These are phyloP conservation scores for Torymus texanus DNA, from an alignment of 2,888 invertebrate species.

Conservation along the genomic window DNA sequence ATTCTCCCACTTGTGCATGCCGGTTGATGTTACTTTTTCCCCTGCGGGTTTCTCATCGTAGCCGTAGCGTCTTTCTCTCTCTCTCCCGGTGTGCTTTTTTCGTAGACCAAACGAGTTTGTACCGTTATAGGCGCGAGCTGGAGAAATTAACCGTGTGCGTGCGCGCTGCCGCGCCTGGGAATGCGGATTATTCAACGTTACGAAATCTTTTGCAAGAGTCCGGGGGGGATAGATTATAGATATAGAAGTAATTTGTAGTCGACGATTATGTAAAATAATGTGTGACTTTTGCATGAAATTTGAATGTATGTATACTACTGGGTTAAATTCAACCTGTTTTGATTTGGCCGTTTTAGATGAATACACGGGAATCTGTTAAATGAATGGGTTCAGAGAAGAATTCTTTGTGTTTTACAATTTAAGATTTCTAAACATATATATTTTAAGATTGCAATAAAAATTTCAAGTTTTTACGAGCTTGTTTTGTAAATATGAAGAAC, in stretches of 20 bases:
- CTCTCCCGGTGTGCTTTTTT: not conserved
- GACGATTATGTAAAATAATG: not conserved
- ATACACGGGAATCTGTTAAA: too few species aligned
- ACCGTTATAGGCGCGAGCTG: conserved; percentile 32
- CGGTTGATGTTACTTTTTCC: not conserved
- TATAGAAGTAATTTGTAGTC: conserved; percentile 9
- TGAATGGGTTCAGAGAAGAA: too few species aligned
- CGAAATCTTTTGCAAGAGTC: conserved; percentile 30
- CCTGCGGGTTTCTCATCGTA: not conserved
- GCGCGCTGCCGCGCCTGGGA: not conserved
- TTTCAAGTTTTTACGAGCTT: too few species aligned
- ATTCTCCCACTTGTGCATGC: not conserved
- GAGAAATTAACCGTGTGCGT: conserved; percentile 19
- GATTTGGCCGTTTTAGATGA: too few species aligned
- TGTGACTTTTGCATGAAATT: conserved; percentile 21
- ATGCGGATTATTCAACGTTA: conserved; percentile 21
- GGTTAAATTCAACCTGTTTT: not conserved
- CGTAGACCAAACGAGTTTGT: conserved; percentile 23
- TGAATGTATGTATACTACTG: conserved; percentile 2
- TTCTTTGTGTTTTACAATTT: too few species aligned
- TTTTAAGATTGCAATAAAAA: too few species aligned
- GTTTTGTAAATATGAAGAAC: too few species aligned
- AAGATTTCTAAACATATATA: too few species aligned
- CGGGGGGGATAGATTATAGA: conserved; percentile 16
- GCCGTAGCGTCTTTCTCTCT: not conserved